A percentile compares a stretch with the other conserved stretches of the same genome.
Evolutionary conservation across 2,888 invertebrate species (phyloP).

Genomic region (Pterostichus madidus): DNA sequence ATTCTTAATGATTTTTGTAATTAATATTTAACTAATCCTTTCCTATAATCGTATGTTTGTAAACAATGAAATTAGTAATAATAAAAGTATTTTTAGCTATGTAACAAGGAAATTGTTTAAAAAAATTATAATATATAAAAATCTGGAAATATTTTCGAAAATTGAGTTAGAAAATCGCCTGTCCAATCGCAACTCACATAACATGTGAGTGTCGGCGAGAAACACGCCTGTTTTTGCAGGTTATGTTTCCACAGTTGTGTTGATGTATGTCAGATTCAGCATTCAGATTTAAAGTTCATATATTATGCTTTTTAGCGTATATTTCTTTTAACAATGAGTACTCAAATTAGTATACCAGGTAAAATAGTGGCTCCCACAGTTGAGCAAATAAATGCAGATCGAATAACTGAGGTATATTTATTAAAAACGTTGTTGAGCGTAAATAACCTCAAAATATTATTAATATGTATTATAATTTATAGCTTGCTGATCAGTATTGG

Average conservation of each 20-base stretch:
- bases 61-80: no score
- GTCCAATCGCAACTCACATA: not conserved
- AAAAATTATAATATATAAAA: not conserved
- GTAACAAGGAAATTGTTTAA: no score
- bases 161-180: not conserved
- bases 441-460: no score
- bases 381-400: constrained; percentile 93
- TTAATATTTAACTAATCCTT: no score
- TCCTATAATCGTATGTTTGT: no score
- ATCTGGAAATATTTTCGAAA: not conserved
- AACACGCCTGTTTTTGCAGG: not conserved
- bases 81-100: no score
- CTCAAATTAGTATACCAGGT: constrained; percentile 17
- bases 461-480: constrained; percentile 71
- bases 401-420: constrained; percentile 88
- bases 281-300: not conserved
- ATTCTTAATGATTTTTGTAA: no score
- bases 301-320: constrained; percentile 22
- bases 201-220: not conserved
- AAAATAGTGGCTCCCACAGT: constrained; percentile 87
- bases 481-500: constrained; percentile 97
- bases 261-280: not conserved
- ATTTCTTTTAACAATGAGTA: constrained; percentile 49
- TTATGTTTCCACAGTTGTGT: constrained; percentile 15
- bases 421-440: no score